These are phyloP conservation scores for Muscicapa comitata DNA, from an alignment of 2,797 vertebrate genomes.

Conservation along the genomic window DNA sequence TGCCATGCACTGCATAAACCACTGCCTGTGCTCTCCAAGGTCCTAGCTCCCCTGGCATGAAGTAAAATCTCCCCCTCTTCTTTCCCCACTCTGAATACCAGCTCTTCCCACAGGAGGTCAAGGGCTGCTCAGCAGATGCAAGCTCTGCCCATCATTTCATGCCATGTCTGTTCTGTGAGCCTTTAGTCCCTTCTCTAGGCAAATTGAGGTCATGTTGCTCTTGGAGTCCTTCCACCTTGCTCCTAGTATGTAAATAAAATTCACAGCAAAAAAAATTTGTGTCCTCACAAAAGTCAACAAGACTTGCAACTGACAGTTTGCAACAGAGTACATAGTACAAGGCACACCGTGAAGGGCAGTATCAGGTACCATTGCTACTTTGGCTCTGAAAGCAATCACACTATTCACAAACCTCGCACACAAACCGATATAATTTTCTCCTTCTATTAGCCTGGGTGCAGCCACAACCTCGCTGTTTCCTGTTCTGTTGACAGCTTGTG, in stretches of 20 bases:
- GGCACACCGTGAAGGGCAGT: background rate
- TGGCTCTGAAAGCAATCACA: background rate
- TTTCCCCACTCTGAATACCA: background rate
- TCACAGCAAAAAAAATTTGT: background rate
- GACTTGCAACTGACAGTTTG: background rate
- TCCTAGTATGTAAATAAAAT: background rate
- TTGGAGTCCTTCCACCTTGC: background rate
- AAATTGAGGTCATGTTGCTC: background rate
- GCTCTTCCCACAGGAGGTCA: background rate
- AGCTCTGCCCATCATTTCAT: background rate
- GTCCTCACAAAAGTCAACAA: background rate
- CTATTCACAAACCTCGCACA: background rate
- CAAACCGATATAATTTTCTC: background rate
- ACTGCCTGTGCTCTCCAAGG: background rate
- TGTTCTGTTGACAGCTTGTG: fast-evolving
- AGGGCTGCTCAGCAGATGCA: background rate
- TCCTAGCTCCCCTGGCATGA: background rate
- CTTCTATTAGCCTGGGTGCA: background rate
- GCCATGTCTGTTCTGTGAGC: background rate
- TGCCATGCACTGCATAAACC: background rate
- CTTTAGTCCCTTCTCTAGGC: background rate
- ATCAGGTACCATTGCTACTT: background rate
- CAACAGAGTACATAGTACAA: background rate
- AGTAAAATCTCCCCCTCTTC: background rate
- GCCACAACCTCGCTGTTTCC: fast-evolving